Evolutionary conservation across 2,113 vertebrate species (phyloP).

Genomic region (Dipodomys ordii): DNA sequence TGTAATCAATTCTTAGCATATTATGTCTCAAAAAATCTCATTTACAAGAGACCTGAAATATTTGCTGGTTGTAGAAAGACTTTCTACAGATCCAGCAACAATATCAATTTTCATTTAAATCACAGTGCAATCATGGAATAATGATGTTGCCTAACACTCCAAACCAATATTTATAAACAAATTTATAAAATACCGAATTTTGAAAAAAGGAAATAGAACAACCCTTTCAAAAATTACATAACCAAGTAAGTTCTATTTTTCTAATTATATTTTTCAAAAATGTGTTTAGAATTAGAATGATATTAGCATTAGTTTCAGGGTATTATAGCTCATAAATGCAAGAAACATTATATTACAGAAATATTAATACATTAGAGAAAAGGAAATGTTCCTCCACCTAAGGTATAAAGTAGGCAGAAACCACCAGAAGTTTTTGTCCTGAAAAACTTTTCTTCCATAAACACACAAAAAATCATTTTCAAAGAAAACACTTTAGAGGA

Average conservation of each 20-base stretch:
- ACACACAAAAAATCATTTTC: not conserved
- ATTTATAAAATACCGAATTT: slow-evolving; percentile 8
- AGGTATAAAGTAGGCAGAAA: not conserved
- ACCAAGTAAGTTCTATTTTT: no score
- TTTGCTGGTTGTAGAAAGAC: not conserved
- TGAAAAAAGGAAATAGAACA: not conserved
- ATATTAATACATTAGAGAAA: not conserved
- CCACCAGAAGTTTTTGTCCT: not conserved
- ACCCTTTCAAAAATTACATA: not conserved
- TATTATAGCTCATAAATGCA: not conserved
- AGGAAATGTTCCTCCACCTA: not conserved
- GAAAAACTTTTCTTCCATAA: not conserved
- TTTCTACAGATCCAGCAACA: slow-evolving; percentile 13
- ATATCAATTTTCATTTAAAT: slow-evolving; percentile 2
- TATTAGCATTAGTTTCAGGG: not conserved
- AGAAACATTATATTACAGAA: not conserved
- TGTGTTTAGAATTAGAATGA: not conserved
- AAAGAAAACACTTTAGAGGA: not conserved
- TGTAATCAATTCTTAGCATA: not conserved
- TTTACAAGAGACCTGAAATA: not conserved
- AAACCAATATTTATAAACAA: slow-evolving; percentile 11
- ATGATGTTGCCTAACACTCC: not conserved
- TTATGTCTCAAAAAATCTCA: not conserved
- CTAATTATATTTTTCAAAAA: not conserved
- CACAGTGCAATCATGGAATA: not conserved